Percentiles rank a stretch among this genome's conserved stretches.
Conservation (phyloP, 2,888 invertebrate genomes). For the Thereva nobilitata region DNA sequence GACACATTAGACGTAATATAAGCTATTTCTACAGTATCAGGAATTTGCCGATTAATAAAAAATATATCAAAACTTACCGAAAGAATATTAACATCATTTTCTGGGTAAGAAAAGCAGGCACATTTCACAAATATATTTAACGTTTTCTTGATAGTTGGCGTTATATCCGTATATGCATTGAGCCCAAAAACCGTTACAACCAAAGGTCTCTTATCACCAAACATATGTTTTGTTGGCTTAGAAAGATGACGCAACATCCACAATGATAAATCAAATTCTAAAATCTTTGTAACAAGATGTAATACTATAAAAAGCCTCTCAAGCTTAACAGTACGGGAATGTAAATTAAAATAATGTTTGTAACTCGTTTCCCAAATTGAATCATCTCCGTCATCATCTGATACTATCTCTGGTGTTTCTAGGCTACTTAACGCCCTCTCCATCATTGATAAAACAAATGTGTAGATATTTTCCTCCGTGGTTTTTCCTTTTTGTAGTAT, state of each 20-base stretch:
- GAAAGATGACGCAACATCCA: slow-evolving; percentile 62
- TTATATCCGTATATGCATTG: slow-evolving; percentile 46
- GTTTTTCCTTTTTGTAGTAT: slow-evolving; percentile 42
- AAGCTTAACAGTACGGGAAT: slow-evolving; percentile 56
- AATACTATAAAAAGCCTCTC: slow-evolving; percentile 61
- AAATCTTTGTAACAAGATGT: slow-evolving; percentile 60
- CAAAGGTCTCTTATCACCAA: slow-evolving; percentile 49
- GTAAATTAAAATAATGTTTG: slow-evolving; percentile 45
- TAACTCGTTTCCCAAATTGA: slow-evolving; percentile 48
- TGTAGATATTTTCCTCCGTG: slow-evolving; percentile 45
- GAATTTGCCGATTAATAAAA: not conserved
- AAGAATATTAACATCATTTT: slow-evolving; percentile 47
- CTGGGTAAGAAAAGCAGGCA: slow-evolving; percentile 46
- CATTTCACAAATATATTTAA: slow-evolving; percentile 49
- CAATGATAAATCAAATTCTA: slow-evolving; percentile 63
- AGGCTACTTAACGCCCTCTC: slow-evolving; percentile 35
- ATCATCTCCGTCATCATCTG: slow-evolving; percentile 38
- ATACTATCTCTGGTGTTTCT: slow-evolving; percentile 1
- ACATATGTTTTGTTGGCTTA: slow-evolving; percentile 47
- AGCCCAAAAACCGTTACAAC: slow-evolving; percentile 49
- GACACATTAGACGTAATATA: no score
- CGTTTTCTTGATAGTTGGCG: slow-evolving; percentile 48
- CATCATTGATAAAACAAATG: slow-evolving; percentile 47
- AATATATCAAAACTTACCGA: slow-evolving; percentile 46
- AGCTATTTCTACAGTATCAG: not conserved